Evolutionary conservation across 2,113 vertebrate genomes (phyloP), one percentile per base, ranked within the genome.

Genomic region (Siniperca chuatsi): DNA sequence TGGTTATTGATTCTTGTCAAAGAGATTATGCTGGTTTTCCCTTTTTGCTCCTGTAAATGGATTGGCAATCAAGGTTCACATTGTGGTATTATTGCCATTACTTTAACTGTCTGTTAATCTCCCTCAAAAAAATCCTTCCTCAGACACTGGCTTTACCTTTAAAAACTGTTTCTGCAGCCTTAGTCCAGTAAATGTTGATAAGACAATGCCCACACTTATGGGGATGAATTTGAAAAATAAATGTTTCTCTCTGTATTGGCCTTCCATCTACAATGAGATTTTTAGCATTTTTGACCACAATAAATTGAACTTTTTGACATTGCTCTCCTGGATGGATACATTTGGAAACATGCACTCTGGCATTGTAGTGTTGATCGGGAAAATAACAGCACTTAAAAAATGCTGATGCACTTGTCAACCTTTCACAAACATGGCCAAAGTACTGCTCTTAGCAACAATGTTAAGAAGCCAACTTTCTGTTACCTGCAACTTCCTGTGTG

Each of bases 171-270:
- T 60, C 33, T 64, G 58, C 25, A 54, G 42, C 42, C 25, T 29
- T 11, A 66, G 25, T 52, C 75, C 48, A 58, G 9, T 4, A 16
- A 16, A 3, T 83, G 42, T 35, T 57, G 20, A 73, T 6, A n/a
- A 61, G 52, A 77, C 15, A 61, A 52, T 80, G 72, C 20, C 29
- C 52, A 61, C 25, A 77, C 37, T 78, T 74, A 18, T 44, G 4
- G 1, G 15, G 42, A 81, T 81, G 12, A 37, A 86, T 76, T 77
- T 35, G 18, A 71, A 79, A 83, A 83, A 66, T 35, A 61, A n/a
- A 7, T 12, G 65, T 29, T 4, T 42, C 0, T 82, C 25, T 67
- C 52, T 48, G 4, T 25, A 58, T 70, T 60, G 35, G 16, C 52
- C 12, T 2, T 64, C 6, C 9, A n/a, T n/a, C 6, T 33, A 74